Evolutionary conservation across 2,888 invertebrate genomes (phyloP).

Genomic region (Lochmaea crataegi): DNA sequence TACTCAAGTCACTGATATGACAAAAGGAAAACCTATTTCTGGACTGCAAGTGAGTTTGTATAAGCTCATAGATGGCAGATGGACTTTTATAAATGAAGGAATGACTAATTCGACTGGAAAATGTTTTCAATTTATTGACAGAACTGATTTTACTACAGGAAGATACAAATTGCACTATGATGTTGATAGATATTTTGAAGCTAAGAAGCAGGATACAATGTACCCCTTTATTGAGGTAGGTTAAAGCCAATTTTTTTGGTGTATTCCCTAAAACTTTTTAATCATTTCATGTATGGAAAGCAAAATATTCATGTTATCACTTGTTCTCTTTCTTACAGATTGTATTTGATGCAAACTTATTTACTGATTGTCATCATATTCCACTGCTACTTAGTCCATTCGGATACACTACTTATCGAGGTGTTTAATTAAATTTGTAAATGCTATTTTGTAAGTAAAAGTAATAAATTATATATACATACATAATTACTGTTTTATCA

Average conservation of each 20-base stretch:
- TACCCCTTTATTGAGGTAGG: slow-evolving; percentile 82
- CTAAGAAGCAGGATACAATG: slow-evolving; percentile 71
- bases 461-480: neutral
- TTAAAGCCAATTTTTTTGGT: slow-evolving; percentile 8
- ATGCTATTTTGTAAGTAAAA: neutral
- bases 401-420: slow-evolving; percentile 83
- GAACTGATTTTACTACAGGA: slow-evolving; percentile 72
- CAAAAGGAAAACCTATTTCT: slow-evolving; percentile 74
- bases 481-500: neutral
- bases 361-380: slow-evolving; percentile 78
- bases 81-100: slow-evolving; percentile 75
- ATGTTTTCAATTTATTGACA: slow-evolving; percentile 72
- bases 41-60: slow-evolving; percentile 77
- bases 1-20: slow-evolving; percentile 80
- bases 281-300: neutral
- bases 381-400: slow-evolving; percentile 80
- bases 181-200: slow-evolving; percentile 77
- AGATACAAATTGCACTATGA: slow-evolving; percentile 82
- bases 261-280: neutral
- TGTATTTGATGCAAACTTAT: slow-evolving; percentile 74
- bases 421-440: slow-evolving; percentile 65
- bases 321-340: slow-evolving; percentile 67
- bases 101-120: slow-evolving; percentile 76
- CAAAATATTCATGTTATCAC: no score
- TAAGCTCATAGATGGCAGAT: slow-evolving; percentile 73